A percentile compares a stretch with the other conserved stretches of the same genome.
phyloP scores from a whole-genome alignment of 2,888 invertebrate genomes.

The Polymixis lichenea region DNA sequence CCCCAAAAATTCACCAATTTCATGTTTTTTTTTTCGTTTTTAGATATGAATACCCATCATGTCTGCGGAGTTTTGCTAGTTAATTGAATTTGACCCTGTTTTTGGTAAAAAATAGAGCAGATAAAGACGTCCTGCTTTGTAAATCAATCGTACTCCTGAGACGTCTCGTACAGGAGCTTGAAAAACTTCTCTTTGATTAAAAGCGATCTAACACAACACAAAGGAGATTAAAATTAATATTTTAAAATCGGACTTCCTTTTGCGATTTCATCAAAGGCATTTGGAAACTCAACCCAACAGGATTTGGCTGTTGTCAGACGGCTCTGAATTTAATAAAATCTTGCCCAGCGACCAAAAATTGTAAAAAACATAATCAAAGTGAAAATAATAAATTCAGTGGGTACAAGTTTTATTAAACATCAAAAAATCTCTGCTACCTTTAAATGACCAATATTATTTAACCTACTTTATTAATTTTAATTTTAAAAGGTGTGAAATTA shows the following conservation, averaged over 20 bases:
- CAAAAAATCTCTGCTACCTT: neutral
- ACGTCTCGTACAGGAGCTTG: slow-evolving; percentile 18
- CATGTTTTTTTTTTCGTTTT: no score
- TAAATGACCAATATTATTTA: neutral
- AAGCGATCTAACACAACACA: slow-evolving; percentile 21
- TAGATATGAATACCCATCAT: no score
- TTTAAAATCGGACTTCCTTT: slow-evolving; percentile 24
- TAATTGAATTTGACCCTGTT: no score
- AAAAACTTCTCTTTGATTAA: slow-evolving; percentile 24
- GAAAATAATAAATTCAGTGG: neutral
- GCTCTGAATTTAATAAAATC: slow-evolving; percentile 24
- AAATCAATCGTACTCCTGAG: slow-evolving; percentile 12
- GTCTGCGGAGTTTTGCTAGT: no score
- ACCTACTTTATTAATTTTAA: neutral
- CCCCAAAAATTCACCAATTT: no score
- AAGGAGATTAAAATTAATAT: slow-evolving; percentile 43
- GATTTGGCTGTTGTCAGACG: slow-evolving; percentile 7
- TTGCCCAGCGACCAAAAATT: slow-evolving; percentile 8
- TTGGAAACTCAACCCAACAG: slow-evolving; percentile 18
- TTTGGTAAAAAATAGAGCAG: neutral
- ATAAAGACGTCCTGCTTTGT: neutral
- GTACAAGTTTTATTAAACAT: slow-evolving; percentile 1
- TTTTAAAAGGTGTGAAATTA: neutral
- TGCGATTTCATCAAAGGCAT: slow-evolving; percentile 31
- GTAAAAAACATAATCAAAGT: neutral